Evolutionary conservation across 2,888 invertebrate species (phyloP), one percentile per base, ranked within the genome.

Genomic region (Lasioglossum zephyrum): DNA sequence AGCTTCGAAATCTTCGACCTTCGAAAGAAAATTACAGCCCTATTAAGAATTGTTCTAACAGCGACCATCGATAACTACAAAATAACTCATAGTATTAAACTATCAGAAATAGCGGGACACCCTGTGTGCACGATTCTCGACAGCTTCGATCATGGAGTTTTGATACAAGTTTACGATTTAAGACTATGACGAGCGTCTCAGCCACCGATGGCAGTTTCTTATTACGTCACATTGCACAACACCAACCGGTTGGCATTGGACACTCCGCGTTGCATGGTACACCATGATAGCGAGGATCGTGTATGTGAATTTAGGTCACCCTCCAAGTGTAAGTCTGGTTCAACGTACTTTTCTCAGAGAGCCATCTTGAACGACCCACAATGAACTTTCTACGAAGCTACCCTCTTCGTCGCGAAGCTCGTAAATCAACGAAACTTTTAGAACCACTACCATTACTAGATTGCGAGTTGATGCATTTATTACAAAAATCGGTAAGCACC

Each of bases 201-300:
- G 18, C 8, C n/a, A 13, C 22, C 31, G 77, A 63, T 63, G 77
- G 74, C 53, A 66, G 36, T 26, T 57, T 31, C 49, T 84, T 72
- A 49, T 87, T 84, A 87, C 87, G 69, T 84, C 87, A 81, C 18
- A 36, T 87, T 87, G 81, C 87, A 81, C 81, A 87, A 87, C 84
- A 49, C 69, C 53, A 87, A 79, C 84, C 63, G 79, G 87, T 87
- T 87, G 81, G 87, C 87, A 87, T 84, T 87, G 87, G 81, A 72
- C 77, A 72, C 72, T 73, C 84, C 66, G 36, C 75, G 63, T 81
- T 57, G 76, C 66, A 77, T 66, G 78, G 77, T 79, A 44, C 63
- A 66, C 39, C n/a, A 41, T 57, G 39, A 31, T 78, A 69, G 49
- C 78, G 57, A 79, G n/a, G 63, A 44, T 72, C 81, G 73, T 69